phyloP scores from a whole-genome alignment of 2,888 invertebrate species.

The Peribatodes rhomboidaria region DNA sequence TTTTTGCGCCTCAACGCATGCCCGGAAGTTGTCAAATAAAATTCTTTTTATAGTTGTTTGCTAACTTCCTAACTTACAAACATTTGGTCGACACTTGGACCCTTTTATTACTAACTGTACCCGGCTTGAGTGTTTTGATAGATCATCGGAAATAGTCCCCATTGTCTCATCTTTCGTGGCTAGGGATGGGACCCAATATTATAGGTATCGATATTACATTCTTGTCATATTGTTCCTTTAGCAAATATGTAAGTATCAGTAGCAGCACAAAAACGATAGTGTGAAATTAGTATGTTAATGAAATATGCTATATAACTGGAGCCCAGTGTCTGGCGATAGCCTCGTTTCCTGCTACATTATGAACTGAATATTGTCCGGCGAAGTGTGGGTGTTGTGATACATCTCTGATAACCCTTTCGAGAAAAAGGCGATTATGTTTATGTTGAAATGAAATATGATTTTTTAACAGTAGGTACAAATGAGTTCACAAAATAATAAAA shows the following conservation, averaged over 20 bases:
- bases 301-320: no score
- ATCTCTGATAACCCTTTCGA: no score
- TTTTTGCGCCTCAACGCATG: slow-evolving; percentile 34
- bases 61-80: slow-evolving; percentile 27
- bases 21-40: slow-evolving; percentile 31
- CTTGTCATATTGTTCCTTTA: not conserved
- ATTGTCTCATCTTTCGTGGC: slow-evolving; percentile 55
- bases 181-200: slow-evolving; percentile 2
- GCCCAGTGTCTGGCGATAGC: no score
- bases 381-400: no score
- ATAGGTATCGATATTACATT: slow-evolving; percentile 23
- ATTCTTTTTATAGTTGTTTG: slow-evolving; percentile 35
- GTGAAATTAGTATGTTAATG: no score
- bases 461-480: no score
- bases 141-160: slow-evolving; percentile 65
- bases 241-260: not conserved
- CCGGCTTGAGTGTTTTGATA: slow-evolving; percentile 61
- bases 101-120: slow-evolving; percentile 49
- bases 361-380: no score
- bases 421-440: no score
- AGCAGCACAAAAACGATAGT: not conserved
- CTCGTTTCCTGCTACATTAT: no score
- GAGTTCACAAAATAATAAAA: no score
- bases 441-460: no score
- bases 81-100: slow-evolving; percentile 35